Base-by-base conservation (phyloP, 2,888 invertebrate species). In the Chymomyza procnemis region DNA sequence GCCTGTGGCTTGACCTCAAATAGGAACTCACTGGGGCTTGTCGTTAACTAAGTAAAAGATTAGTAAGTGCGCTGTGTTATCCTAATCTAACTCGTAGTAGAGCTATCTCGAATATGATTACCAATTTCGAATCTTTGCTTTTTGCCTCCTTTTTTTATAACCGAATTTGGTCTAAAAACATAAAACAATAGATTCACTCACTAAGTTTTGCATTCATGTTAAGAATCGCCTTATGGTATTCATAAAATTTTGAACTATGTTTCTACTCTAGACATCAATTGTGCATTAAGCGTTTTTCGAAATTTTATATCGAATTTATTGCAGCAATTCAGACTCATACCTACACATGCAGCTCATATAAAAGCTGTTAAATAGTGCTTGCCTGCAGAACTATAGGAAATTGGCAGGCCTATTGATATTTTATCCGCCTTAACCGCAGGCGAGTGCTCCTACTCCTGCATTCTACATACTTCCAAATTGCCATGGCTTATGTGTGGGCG, bases 361-460 rank as follows among this genome's bases (percentile, higher is more conserved):
- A 82, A 79, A 82, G 85, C 73, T 80, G 85, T 82, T 85, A 82
- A 85, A 85, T 80, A 82, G 80, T 67, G 69, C 66, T 61, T 61
- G 66, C 67, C 59, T 30, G 3, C 12, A 59, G 58, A 50, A 50
- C 50, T n/a, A 50, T 8, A 50, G 18, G 4, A 16, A 54, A 52
- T 30, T 59, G 47, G 56, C 56, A 56, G 30, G 56, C 12, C 34
- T n/a, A 56, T 21, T 56, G 56, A 56, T 56, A 30, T 26, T 56
- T 56, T n/a, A 14, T 26, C 16, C 18, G 50, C 18, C 6, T 50
- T 30, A 56, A 77, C 85, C 67, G 63, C 71, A 67, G 82, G 79
- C 79, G 61, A 59, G 54, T 55, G 47, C 61, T 26, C 6, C 26
- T 26, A 8, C 26, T 6, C 6, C 26, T n/a, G n/a, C n/a, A 26